phyloP scores from a whole-genome alignment of 2,888 invertebrate species.

The Yponomeuta plumbellus region DNA sequence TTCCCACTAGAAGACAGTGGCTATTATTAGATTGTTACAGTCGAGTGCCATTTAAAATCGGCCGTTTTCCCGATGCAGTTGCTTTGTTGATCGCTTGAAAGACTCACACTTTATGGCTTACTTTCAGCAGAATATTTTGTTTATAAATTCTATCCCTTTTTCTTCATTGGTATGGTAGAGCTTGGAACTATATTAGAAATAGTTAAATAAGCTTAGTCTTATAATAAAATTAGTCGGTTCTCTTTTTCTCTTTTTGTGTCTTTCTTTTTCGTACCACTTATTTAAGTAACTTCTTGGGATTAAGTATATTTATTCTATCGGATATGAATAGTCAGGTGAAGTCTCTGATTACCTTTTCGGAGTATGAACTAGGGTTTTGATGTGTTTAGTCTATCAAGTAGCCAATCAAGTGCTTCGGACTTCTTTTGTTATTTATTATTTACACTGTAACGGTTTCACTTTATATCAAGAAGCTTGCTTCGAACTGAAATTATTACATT shows the following conservation, averaged over 20 bases:
- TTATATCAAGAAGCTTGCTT: not conserved
- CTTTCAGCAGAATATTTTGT: not conserved
- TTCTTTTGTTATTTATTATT: not conserved
- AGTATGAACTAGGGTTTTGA: no score
- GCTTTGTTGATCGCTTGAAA: not conserved
- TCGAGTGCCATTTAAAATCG: slow-evolving; percentile 48
- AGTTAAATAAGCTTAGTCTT: no score
- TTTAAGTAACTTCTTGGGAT: no score
- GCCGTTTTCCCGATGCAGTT: slow-evolving; percentile 30
- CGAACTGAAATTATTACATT: not conserved
- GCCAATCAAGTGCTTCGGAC: not conserved
- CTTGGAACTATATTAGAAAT: no score
- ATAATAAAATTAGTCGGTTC: no score
- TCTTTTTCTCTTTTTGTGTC: no score
- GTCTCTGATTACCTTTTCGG: no score
- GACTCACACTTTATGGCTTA: not conserved
- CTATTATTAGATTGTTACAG: slow-evolving; percentile 66
- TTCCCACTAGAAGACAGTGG: slow-evolving; percentile 13
- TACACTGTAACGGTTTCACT: not conserved
- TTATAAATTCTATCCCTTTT: not conserved
- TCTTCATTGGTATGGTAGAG: no score
- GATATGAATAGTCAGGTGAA: no score
- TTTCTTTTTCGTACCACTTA: no score
- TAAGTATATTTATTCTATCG: no score
- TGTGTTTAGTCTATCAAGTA: no score